These are phyloP conservation scores for Pecten maximus DNA, from an alignment of 2,888 invertebrate genomes.

Conservation along the genomic window DNA sequence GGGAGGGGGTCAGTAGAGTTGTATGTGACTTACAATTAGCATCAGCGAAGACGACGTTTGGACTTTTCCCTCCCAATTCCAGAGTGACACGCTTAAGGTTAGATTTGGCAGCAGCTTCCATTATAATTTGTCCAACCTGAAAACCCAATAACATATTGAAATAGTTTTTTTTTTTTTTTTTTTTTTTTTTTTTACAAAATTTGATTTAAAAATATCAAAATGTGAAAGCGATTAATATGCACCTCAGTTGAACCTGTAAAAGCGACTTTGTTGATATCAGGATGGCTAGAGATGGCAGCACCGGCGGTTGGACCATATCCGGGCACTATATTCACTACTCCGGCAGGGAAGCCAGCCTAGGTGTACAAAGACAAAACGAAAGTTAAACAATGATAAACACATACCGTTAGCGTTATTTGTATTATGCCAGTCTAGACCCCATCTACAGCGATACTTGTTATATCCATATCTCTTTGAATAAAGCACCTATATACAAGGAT, in stretches of 20 bases:
- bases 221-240: not conserved
- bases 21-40: constrained; percentile 75
- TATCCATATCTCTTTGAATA: too few relatives aligned
- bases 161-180: not conserved
- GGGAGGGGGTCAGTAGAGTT: too few relatives aligned
- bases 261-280: constrained; percentile 86
- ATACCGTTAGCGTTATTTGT: too few relatives aligned
- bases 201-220: too few relatives aligned
- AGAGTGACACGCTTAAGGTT: constrained; percentile 77
- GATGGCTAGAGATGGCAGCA: constrained; percentile 76
- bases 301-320: constrained; percentile 87
- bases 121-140: constrained; percentile 73
- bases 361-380: constrained; percentile 31
- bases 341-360: constrained; percentile 95
- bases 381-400: too few relatives aligned
- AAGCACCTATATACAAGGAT: constrained; percentile 77
- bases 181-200: too few relatives aligned
- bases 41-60: constrained; percentile 77
- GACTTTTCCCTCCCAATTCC: constrained; percentile 79
- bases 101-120: constrained; percentile 72
- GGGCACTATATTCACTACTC: constrained; percentile 94
- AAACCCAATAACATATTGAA: not conserved
- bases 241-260: constrained; percentile 89
- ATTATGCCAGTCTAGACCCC: too few relatives aligned
- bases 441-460: too few relatives aligned